Conservation (phyloP, 2,888 invertebrate genomes). For the Drosophila helvetica region DNA sequence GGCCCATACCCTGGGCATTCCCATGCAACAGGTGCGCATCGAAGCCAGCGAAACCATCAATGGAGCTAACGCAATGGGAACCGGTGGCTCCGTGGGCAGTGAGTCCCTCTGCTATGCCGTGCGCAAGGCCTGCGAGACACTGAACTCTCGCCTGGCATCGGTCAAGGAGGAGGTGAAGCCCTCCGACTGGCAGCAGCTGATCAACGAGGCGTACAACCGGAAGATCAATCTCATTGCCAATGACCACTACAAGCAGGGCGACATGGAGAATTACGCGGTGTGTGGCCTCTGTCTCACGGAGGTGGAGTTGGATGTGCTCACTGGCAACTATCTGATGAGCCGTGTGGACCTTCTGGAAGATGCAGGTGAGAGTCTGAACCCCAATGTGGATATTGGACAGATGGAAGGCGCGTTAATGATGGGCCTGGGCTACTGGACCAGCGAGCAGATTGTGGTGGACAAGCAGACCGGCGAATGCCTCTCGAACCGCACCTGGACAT, state of each 20-base stretch:
- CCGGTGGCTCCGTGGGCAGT: conserved; percentile 89
- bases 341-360: conserved; percentile 91
- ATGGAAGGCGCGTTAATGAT: conserved; percentile 92
- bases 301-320: conserved; percentile 91
- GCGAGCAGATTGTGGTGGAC: conserved; percentile 88
- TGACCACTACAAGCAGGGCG: conserved; percentile 85
- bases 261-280: conserved; percentile 86
- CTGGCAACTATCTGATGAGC: conserved; percentile 88
- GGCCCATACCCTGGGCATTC: conserved; percentile 88
- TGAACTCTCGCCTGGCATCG: conserved; percentile 87
- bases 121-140: conserved; percentile 87
- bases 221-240: conserved; percentile 87
- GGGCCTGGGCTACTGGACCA: conserved; percentile 91
- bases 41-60: conserved; percentile 87
- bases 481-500: conserved; percentile 92
- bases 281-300: conserved; percentile 88
- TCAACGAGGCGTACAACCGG: conserved; percentile 85
- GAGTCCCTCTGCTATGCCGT: conserved; percentile 87
- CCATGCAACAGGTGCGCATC: conserved; percentile 87
- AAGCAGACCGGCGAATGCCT: conserved; percentile 87
- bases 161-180: conserved; percentile 85
- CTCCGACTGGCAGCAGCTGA: conserved; percentile 86
- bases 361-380: conserved; percentile 89
- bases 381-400: conserved; percentile 90
- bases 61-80: conserved; percentile 88